Percentiles rank a stretch among this genome's conserved stretches.
Conservation (phyloP, 2,888 invertebrate genomes). For the Melieria picta region DNA sequence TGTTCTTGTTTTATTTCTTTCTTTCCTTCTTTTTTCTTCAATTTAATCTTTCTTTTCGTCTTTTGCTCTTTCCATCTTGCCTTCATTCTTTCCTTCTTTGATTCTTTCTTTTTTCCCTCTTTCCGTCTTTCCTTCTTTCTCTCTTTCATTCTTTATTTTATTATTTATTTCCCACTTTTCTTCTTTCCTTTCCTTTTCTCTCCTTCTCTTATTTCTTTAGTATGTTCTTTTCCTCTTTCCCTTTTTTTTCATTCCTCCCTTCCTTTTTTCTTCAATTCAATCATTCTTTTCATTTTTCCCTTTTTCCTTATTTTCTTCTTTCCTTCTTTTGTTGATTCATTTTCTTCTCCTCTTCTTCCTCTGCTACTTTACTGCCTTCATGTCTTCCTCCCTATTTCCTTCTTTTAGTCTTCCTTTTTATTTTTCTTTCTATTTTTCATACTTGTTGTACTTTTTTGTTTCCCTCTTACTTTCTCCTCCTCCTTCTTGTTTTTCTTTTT, state of each 20-base stretch:
- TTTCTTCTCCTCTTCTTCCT: background rate
- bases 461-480: background rate
- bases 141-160: background rate
- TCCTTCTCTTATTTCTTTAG: background rate
- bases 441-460: background rate
- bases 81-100: slow-evolving; percentile 7
- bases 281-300: background rate
- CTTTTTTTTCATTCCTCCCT: background rate
- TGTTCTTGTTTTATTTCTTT: background rate
- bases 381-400: background rate
- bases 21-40: background rate
- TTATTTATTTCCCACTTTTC: background rate
- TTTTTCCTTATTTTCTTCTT: slow-evolving; percentile 1
- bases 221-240: background rate
- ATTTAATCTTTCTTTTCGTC: background rate
- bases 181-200: background rate
- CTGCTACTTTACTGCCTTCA: no score
- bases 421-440: background rate
- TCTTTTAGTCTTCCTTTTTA: background rate
- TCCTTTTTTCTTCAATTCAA: background rate
- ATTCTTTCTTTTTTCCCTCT: slow-evolving; percentile 11
- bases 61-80: background rate
- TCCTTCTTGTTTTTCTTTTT: background rate
- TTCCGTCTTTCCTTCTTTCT: slow-evolving; percentile 5
- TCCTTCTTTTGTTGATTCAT: background rate